Conservation (phyloP, 2,888 invertebrate species). For the Dioctria linearis region DNA sequence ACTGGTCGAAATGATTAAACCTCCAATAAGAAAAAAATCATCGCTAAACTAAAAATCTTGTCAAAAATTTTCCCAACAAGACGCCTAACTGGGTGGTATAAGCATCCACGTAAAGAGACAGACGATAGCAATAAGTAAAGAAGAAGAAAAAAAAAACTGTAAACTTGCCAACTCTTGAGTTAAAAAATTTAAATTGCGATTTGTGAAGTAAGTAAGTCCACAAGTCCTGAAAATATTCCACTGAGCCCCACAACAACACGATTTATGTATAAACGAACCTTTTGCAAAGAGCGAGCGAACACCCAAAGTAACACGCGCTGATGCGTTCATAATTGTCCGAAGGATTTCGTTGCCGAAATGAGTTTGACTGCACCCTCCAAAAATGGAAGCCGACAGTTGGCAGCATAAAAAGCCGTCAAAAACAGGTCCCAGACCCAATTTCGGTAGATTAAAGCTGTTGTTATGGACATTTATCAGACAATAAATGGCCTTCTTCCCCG, state of each 20-base stretch:
- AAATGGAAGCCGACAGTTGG: conserved; percentile 56
- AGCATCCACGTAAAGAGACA: neutral
- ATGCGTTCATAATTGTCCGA: conserved; percentile 58
- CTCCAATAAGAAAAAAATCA: too few species aligned
- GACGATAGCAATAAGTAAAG: neutral
- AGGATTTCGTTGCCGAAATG: conserved; percentile 57
- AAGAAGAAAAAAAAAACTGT: conserved; percentile 13
- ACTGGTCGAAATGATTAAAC: too few species aligned
- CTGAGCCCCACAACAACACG: neutral
- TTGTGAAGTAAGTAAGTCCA: conserved; percentile 27
- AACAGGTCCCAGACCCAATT: conserved; percentile 60
- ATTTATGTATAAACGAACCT: too few species aligned
- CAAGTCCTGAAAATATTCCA: conserved; percentile 14
- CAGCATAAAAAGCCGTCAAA: conserved; percentile 61
- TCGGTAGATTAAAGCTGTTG: conserved; percentile 38
- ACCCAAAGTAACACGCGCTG: conserved; percentile 56
- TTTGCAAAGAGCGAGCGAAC: neutral
- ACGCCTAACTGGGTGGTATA: conserved; percentile 56
- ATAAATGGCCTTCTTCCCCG: conserved; percentile 46
- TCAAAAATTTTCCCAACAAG: conserved; percentile 30
- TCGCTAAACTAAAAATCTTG: too few species aligned
- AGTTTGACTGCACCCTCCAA: conserved; percentile 57
- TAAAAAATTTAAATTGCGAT: conserved; percentile 31
- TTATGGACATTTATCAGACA: conserved; percentile 53
- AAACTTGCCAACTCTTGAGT: conserved; percentile 26